Evolutionary conservation across 2,888 invertebrate species (phyloP), one percentile per base, ranked within the genome.

Genomic region (Sericinus montela): DNA sequence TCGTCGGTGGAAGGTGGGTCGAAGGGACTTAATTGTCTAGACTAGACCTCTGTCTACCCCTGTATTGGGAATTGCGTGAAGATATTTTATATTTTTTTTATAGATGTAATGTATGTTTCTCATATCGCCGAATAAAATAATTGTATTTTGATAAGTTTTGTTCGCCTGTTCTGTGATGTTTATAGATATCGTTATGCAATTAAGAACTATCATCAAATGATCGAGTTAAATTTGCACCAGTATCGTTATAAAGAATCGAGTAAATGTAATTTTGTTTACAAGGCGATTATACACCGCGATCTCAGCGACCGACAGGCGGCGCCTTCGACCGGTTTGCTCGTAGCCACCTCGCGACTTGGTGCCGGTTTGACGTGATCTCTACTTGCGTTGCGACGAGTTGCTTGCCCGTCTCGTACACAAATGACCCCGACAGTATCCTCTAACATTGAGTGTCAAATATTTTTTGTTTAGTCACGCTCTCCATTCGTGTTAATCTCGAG

Each of bases 331-430:
- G 87, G 87, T 88, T 87, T 83, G 62, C 73, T 69, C 66, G 73
- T 73, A 74, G 83, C 82, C 80, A 80, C 80, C 76, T 75, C 73
- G 63, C 48, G 44, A 49, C 78, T 73, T 70, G 71, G 65, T 63
- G 81, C 85, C 85, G 81, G 86, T 84, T 87, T 83, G 82, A 84
- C 81, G 79, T 80, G 86, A 79, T 80, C 78, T 81, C 84, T 77
- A 79, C 83, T 80, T 82, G 77, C 74, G 75, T 77, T 77, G 78
- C 72, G 70, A 73, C 72, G 65, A 69, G 61, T 70, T 73, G 78
- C 80, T 80, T 78, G 76, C 71, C 72, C 71, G 71, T 75, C 71
- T 76, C 75, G 60, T 77, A 81, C 81, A 81, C 82, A 84, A 85
- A 85, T 72, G 84, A 84, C 82, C 40, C 34, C 28, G 25, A 46